These are phyloP conservation scores for Nothocercus julius DNA, from an alignment of 2,113 vertebrate species.

Conservation along the genomic window DNA sequence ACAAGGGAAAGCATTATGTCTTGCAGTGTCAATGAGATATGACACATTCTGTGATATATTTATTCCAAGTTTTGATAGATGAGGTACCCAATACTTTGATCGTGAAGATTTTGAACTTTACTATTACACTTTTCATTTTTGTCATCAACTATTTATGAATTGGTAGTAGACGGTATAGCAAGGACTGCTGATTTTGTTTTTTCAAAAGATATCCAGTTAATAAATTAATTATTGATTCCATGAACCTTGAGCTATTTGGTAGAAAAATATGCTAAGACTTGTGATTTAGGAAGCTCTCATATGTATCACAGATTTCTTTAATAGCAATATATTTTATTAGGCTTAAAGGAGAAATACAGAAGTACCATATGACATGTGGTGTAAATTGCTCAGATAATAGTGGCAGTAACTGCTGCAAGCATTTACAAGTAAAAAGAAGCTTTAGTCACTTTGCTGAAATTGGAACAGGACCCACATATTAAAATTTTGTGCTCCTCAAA, in stretches of 20 bases:
- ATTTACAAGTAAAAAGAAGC: neutral
- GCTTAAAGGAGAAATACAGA: conserved; percentile 42
- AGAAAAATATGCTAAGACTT: conserved; percentile 31
- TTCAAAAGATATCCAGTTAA: conserved; percentile 55
- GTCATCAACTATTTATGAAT: conserved; percentile 50
- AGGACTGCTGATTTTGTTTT: conserved; percentile 56
- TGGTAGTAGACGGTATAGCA: conserved; percentile 6
- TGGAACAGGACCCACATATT: neutral
- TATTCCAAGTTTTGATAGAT: conserved; percentile 60
- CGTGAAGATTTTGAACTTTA: conserved; percentile 46
- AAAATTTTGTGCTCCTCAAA: neutral
- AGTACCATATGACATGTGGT: neutral
- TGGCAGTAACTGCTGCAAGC: neutral
- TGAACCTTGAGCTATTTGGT: conserved; percentile 18
- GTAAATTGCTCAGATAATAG: neutral
- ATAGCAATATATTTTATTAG: neutral
- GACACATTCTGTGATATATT: conserved; percentile 47
- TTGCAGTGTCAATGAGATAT: conserved; percentile 55
- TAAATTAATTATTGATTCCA: conserved; percentile 71
- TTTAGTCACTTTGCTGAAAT: neutral
- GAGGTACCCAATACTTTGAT: conserved; percentile 44
- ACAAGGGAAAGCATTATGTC: conserved; percentile 46
- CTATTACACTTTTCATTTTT: conserved; percentile 48
- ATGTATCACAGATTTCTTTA: conserved; percentile 24
- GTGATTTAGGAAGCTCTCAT: conserved; percentile 56